These are phyloP conservation scores for Agriopis aurantiaria DNA, from an alignment of 2,888 invertebrate species.

Conservation along the genomic window DNA sequence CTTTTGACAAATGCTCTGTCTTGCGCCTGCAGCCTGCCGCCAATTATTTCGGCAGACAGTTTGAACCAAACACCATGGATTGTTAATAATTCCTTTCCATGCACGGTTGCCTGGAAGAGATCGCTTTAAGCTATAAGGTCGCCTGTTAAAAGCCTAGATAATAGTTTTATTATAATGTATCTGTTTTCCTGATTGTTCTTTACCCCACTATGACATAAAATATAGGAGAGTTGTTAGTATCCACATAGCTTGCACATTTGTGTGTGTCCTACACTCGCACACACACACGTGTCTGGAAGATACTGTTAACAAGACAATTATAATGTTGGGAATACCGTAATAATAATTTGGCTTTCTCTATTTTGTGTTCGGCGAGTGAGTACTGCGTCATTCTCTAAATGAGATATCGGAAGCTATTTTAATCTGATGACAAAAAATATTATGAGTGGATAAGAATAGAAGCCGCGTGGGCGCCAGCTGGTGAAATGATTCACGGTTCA, in stretches of 20 bases:
- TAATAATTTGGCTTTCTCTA: background rate
- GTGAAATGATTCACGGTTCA: slow-evolving; percentile 28
- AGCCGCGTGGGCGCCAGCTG: slow-evolving; percentile 37
- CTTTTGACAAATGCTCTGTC: too few relatives aligned
- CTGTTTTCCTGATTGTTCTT: too few relatives aligned
- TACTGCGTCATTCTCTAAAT: slow-evolving; percentile 29
- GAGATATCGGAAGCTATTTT: slow-evolving; percentile 41
- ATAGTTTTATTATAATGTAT: background rate
- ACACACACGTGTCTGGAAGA: background rate
- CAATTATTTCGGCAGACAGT: too few relatives aligned
- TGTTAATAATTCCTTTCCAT: too few relatives aligned
- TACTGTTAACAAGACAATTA: too few relatives aligned
- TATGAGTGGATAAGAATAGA: slow-evolving; percentile 38
- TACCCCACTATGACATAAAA: background rate
- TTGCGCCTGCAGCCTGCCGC: too few relatives aligned
- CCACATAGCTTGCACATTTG: background rate
- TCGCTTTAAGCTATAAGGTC: too few relatives aligned
- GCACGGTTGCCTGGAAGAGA: too few relatives aligned
- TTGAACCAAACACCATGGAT: too few relatives aligned
- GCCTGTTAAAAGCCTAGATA: too few relatives aligned
- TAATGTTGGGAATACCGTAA: background rate
- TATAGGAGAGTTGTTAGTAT: background rate
- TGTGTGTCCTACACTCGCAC: too few relatives aligned
- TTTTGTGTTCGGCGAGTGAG: slow-evolving; percentile 12
- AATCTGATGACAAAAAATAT: slow-evolving; percentile 42